Percentiles rank a stretch among this genome's conserved stretches.
Evolutionary conservation across 2,113 vertebrate genomes (phyloP).

Genomic region (Dromiciops gliroides): DNA sequence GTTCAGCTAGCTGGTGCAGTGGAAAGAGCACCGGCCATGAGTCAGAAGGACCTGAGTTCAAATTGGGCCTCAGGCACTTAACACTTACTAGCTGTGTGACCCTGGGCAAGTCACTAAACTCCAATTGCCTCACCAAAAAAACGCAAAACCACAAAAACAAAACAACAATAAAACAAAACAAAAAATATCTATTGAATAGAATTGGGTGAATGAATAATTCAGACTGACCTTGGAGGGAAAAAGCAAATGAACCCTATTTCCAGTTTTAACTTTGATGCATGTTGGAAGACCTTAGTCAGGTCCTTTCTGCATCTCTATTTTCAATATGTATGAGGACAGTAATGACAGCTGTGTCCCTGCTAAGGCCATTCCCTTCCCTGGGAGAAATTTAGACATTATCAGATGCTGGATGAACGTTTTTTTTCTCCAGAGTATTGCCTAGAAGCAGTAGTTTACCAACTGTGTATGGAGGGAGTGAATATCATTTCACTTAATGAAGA

Average conservation of each 20-base stretch:
- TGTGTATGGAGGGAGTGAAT: not conserved
- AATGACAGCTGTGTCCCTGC: not conserved
- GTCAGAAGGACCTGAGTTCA: too few species aligned
- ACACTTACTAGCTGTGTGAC: too few species aligned
- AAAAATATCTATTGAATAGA: not conserved
- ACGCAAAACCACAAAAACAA: too few species aligned
- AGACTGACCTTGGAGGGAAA: not conserved
- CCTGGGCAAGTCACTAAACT: too few species aligned
- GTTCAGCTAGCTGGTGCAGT: too few species aligned
- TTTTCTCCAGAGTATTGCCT: not conserved
- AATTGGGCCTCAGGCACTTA: too few species aligned
- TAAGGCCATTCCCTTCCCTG: not conserved
- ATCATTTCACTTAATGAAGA: not conserved
- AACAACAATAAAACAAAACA: too few species aligned
- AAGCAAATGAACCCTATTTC: not conserved
- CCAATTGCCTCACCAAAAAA: too few species aligned
- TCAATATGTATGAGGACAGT: not conserved
- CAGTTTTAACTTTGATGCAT: not conserved
- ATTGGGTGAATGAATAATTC: not conserved
- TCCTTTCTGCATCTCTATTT: not conserved
- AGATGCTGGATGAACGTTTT: not conserved
- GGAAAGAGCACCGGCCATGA: too few species aligned
- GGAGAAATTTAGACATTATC: not conserved
- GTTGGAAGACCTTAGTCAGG: not conserved
- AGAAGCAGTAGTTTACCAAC: not conserved